Base-by-base conservation (phyloP, 2,888 invertebrate species). In the Plagiodera versicolora region DNA sequence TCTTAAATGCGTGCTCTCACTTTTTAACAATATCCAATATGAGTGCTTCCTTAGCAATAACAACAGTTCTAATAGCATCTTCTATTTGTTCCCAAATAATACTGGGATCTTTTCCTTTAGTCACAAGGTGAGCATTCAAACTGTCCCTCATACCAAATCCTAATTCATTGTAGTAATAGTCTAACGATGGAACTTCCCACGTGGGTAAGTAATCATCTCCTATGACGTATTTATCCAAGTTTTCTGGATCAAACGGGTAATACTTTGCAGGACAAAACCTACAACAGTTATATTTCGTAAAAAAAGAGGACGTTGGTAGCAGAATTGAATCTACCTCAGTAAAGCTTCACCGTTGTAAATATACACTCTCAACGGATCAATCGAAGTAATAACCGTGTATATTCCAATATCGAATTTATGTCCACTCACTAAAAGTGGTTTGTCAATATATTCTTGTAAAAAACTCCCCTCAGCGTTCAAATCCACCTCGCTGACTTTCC, bases 361-460 rank as follows among this genome's bases (percentile, higher is more conserved):
- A 76, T 98, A 98, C 1, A 91, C 87, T 67, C 96, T 83, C 18
- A 98, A 80, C 0, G 98, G 98, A 79, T 94, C 87, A 1, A 98
- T 84, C 0, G 95, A 97, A 0, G 96, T 97, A 17, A 98, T 81
- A 0, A 91, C 89, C 0, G 93, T 92, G 77, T 98, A 98, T 59
- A 98, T 88, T 8, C 98, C 98, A 78, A 98, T 92, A 81, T 98
- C 98, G 80, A 98, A 98, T 82, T 96, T 97, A 79, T 93, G 88
- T 1, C 94, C 95, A 78, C 95, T 95, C 2, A 98, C 90, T 16
- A 98, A 82, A 70, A 92, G 88, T 3, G 98, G 98, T 65, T 88
- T 90, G 68, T 90, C 88, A 18, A 98, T 84, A 78, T 90, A 98
- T 79, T 96, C 92, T 76, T 98, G 98, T 1, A 98, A 86, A 79